Evolutionary conservation across 2,113 vertebrate genomes (phyloP).

Genomic region (Zonotrichia leucophrys): DNA sequence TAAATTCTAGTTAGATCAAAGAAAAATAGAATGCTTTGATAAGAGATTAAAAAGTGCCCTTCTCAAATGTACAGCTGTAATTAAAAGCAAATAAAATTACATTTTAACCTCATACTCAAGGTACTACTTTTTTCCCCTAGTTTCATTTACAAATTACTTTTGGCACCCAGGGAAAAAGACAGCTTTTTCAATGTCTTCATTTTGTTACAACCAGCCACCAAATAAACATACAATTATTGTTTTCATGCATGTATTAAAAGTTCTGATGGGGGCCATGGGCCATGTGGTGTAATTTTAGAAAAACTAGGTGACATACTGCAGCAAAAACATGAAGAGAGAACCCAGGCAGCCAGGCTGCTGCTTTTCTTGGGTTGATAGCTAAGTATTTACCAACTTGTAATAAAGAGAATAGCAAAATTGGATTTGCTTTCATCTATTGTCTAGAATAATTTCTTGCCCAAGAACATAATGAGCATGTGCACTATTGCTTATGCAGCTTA

Average conservation of each 20-base stretch:
- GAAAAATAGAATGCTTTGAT: slow-evolving; percentile 34
- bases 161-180: background rate
- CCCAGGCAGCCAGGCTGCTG: background rate
- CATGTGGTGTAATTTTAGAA: background rate
- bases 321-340: background rate
- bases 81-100: background rate
- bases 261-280: background rate
- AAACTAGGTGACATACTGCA: background rate
- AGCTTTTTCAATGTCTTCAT: background rate
- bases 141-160: background rate
- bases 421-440: background rate
- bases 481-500: background rate
- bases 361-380: background rate
- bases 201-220: background rate
- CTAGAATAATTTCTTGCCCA: background rate
- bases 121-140: background rate
- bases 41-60: slow-evolving; percentile 20
- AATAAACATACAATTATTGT: background rate
- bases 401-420: background rate
- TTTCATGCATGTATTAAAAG: background rate
- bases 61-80: background rate
- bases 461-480: background rate
- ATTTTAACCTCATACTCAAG: background rate
- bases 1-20: slow-evolving; percentile 48
- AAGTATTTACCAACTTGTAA: background rate